Base-by-base conservation (phyloP, 2,888 invertebrate genomes). In the Mesoligia furuncula region DNA sequence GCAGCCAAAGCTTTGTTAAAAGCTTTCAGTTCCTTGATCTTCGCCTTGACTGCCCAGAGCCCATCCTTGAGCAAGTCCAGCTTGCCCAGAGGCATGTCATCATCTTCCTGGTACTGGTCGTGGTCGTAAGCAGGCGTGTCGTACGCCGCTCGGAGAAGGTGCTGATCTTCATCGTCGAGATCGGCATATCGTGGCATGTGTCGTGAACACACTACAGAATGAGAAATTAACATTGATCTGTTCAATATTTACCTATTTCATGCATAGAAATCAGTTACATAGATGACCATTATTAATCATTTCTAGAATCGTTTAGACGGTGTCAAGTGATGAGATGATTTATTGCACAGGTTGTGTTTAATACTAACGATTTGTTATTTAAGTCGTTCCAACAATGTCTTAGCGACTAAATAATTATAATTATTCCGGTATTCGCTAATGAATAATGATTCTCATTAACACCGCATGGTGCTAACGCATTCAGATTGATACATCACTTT, bases 11-110 rank as follows among this genome's bases (percentile, higher is more conserved):
- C 95, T 70, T 95, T 96, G 77, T 95, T 93, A 81, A 96, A 95
- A 0, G 93, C 95, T 81, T 95, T 95, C 13, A 96, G 84, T 75
- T 96, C 94, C 45, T 95, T 94, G 13, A 96, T 87, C 85, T 96
- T 95, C 0, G 96, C 93, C 79, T 96, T 96, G 57, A 96, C 77
- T 1, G 93, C 94, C 96, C 95, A 96, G 78, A 96, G 86, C 0
- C 94, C 94, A 71, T 95, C 96, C 79, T 96, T 96, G 31, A 95
- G 89, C 79, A 96, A 90, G 88, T 96, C 96, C 85, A 96, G 89
- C 88, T 95, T 95, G 85, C 92, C 93, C 0, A 89, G 80, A 4
- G 93, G 88, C 13, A 93, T 79, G 73, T 93, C 93, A 0, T 93
- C 90, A 1, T 93, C 91, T 61, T 94, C 92, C 9, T 93, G 88